Conservation (phyloP, 2,113 vertebrate species). For the Capreolus pygargus region DNA sequence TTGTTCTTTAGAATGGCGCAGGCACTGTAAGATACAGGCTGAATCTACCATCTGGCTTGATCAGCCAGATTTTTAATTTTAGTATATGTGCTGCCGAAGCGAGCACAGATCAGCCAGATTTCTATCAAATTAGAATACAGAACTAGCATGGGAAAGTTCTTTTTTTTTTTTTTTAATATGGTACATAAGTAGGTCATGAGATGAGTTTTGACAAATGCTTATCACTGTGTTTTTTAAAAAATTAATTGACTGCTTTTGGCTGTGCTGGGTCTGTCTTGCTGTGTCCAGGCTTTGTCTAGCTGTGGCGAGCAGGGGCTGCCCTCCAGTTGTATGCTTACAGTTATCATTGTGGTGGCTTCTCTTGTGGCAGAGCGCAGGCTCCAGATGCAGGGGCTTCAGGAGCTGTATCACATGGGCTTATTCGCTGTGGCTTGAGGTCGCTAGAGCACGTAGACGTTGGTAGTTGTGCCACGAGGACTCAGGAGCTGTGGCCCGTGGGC, state of each 20-base stretch:
- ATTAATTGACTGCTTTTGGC: neutral
- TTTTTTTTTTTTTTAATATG: neutral
- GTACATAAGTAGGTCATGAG: neutral
- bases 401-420: neutral
- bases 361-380: neutral
- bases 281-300: neutral
- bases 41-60: neutral
- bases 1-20: neutral
- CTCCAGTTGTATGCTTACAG: neutral
- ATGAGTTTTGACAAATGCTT: neutral
- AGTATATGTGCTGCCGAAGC: too few relatives aligned
- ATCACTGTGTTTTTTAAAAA: neutral
- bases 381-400: neutral
- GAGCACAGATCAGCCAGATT: neutral
- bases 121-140: neutral
- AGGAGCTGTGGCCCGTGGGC: neutral
- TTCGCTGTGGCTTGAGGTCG: neutral
- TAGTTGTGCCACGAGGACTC: neutral
- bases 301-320: neutral
- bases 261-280: neutral
- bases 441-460: neutral
- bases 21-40: neutral
- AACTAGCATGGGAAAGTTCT: neutral
- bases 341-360: neutral
- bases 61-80: neutral